These are phyloP conservation scores for Parauchenoglanis punctatus DNA, from an alignment of 2,797 vertebrate genomes.

Conservation along the genomic window DNA sequence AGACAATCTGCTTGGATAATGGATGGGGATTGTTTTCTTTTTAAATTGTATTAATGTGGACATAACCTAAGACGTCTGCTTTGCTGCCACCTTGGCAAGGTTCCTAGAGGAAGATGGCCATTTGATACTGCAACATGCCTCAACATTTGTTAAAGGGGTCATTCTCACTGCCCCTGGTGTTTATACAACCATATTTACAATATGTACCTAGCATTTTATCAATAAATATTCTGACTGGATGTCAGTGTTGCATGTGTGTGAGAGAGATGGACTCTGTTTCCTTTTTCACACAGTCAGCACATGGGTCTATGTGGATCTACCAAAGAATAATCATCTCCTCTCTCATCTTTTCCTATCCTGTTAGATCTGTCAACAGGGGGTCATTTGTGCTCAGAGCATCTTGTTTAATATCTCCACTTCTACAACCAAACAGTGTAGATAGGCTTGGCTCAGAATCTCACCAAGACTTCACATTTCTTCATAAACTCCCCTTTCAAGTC, in stretches of 20 bases:
- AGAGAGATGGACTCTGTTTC: slow-evolving; percentile 58
- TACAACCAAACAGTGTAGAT: not conserved
- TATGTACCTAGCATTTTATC: not conserved
- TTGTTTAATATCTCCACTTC: not conserved
- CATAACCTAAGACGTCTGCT: not conserved
- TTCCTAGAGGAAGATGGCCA: not conserved
- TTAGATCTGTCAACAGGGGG: slow-evolving; percentile 26
- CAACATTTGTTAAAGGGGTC: not conserved
- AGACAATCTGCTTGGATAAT: too few species aligned
- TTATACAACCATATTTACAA: not conserved
- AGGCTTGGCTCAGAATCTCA: slow-evolving; percentile 28
- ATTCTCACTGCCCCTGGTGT: not conserved
- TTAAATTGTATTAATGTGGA: too few species aligned
- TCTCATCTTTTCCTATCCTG: not conserved
- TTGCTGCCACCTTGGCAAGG: not conserved
- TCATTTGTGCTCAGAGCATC: not conserved
- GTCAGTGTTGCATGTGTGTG: not conserved
- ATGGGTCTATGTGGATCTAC: not conserved
- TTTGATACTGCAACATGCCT: not conserved
- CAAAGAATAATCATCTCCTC: not conserved
- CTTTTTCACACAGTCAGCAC: slow-evolving; percentile 43
- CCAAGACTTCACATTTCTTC: slow-evolving; percentile 10
- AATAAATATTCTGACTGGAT: not conserved
- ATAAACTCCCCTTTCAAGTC: slow-evolving; percentile 14
- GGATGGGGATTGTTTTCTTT: too few species aligned